Evolutionary conservation across 2,797 vertebrate genomes (phyloP).

Genomic region (Phoxinus dragarum): DNA sequence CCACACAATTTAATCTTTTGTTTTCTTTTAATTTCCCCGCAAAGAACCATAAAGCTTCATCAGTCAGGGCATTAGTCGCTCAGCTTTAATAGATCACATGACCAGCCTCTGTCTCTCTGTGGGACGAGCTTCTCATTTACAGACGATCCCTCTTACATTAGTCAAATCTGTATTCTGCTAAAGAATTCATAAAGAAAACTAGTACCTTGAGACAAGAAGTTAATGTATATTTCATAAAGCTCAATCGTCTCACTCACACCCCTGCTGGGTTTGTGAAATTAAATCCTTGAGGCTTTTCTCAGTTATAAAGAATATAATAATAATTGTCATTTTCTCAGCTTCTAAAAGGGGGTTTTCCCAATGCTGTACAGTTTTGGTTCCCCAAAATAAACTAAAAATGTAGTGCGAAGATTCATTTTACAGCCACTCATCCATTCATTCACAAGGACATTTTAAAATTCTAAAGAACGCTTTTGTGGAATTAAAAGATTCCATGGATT

Average conservation of each 20-base stretch:
- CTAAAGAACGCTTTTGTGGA: background rate
- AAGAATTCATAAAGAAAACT: conserved; percentile 46
- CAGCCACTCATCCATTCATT: too few species aligned
- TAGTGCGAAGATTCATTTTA: too few species aligned
- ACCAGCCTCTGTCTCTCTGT: background rate
- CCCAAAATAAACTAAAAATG: too few species aligned
- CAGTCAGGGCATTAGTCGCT: background rate
- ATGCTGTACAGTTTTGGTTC: too few species aligned
- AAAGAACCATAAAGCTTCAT: background rate
- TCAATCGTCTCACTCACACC: background rate
- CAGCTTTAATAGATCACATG: conserved; percentile 15
- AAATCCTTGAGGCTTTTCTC: background rate
- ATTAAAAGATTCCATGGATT: background rate
- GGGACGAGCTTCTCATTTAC: conserved; percentile 5
- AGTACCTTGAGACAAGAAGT: background rate
- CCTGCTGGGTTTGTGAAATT: background rate
- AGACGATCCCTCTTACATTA: conserved; percentile 20
- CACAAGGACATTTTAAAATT: too few species aligned
- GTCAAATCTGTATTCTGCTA: conserved; percentile 28
- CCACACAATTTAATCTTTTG: background rate
- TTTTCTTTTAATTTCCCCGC: background rate
- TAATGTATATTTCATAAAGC: conserved; percentile 22
- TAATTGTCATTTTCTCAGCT: background rate
- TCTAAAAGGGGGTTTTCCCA: too few species aligned
- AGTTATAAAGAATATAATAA: background rate